These are phyloP conservation scores for Sitophilus oryzae DNA, from an alignment of 1,140 invertebrate genomes.

Conservation along the genomic window DNA sequence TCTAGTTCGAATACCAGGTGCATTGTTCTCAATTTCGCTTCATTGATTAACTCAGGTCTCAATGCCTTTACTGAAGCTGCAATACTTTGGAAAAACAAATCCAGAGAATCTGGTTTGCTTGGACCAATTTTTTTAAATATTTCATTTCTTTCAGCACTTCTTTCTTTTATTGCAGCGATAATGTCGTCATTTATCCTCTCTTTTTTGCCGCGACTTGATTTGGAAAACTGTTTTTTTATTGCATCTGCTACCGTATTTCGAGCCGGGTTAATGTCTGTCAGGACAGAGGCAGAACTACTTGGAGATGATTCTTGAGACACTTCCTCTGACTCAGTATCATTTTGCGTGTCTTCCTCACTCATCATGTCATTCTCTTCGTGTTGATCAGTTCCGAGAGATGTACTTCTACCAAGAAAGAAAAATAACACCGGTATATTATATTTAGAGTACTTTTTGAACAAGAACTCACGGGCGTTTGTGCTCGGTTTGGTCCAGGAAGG, in stretches of 20 bases:
- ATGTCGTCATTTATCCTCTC: not conserved
- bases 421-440: not conserved
- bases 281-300: not conserved
- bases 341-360: slow-evolving; percentile 1
- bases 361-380: not conserved
- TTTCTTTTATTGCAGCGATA: slow-evolving; percentile 1
- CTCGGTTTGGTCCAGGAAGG: too few relatives aligned
- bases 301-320: not conserved
- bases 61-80: slow-evolving; percentile 3
- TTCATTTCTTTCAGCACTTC: slow-evolving; percentile 4
- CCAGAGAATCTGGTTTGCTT: too few relatives aligned
- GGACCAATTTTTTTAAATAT: slow-evolving; percentile 5
- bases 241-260: not conserved
- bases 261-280: not conserved
- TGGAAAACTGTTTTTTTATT: not conserved
- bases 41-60: slow-evolving; percentile 2
- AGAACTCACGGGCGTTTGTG: too few relatives aligned
- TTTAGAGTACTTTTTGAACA: slow-evolving; percentile 10
- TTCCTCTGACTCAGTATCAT: not conserved
- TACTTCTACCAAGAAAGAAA: too few relatives aligned
- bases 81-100: slow-evolving; percentile 6
- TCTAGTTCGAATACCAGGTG: slow-evolving; percentile 3
- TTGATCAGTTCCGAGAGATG: too few relatives aligned
- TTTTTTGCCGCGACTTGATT: slow-evolving; percentile 3
- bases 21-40: slow-evolving; percentile 1